These are phyloP conservation scores for Chaetophractus vellerosus DNA, from an alignment of 2,797 vertebrate species.

Conservation along the genomic window DNA sequence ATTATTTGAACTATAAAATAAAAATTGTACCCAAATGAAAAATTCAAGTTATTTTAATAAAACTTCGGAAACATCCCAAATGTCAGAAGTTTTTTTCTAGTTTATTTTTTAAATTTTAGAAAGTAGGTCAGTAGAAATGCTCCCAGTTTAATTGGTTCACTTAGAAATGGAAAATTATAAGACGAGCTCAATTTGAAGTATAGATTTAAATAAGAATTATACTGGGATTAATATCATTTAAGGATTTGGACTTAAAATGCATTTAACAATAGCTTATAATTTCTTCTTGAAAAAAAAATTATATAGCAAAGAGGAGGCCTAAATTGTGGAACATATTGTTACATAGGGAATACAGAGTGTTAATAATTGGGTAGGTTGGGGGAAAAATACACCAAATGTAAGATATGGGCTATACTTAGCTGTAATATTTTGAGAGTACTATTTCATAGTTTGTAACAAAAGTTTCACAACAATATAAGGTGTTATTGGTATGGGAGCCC, in stretches of 20 bases:
- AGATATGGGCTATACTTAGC: too few species aligned
- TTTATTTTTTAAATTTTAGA: slow-evolving; percentile 59
- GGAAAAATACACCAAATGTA: too few species aligned
- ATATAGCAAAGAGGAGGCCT: slow-evolving; percentile 19
- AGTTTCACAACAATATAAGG: too few species aligned
- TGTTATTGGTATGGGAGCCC: too few species aligned
- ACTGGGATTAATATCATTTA: slow-evolving; percentile 63
- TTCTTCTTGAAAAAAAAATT: slow-evolving; percentile 68
- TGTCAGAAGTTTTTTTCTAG: slow-evolving; percentile 32
- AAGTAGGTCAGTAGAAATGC: slow-evolving; percentile 74
- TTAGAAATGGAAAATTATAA: slow-evolving; percentile 70
- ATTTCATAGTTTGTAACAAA: too few species aligned
- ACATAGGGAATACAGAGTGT: background rate
- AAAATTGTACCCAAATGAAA: slow-evolving; percentile 61
- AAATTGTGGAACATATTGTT: background rate
- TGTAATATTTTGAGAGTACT: too few species aligned
- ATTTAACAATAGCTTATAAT: slow-evolving; percentile 66
- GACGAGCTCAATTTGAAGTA: slow-evolving; percentile 59
- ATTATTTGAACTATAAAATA: slow-evolving; percentile 60
- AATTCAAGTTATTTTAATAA: slow-evolving; percentile 71
- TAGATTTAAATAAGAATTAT: slow-evolving; percentile 71
- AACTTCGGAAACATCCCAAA: slow-evolving; percentile 66
- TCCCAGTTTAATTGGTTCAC: slow-evolving; percentile 61
- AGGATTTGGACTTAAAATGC: slow-evolving; percentile 66
- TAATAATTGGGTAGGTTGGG: too few species aligned